A percentile compares a stretch with the other conserved stretches of the same genome.
Evolutionary conservation across 2,888 invertebrate genomes (phyloP).

Genomic region (Eucera pruinosa): DNA sequence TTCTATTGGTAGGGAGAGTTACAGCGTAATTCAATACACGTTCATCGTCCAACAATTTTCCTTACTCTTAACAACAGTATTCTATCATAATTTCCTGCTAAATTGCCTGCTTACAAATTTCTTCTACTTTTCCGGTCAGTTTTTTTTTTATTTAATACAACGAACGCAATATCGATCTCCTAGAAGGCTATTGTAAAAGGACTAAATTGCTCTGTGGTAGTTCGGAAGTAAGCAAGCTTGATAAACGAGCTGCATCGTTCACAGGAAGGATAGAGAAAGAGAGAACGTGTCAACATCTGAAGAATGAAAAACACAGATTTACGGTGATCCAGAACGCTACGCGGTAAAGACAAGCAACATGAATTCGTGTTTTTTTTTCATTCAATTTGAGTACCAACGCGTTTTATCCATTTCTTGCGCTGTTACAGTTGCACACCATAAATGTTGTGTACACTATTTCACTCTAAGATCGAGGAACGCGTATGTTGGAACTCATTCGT

Average conservation of each 20-base stretch:
- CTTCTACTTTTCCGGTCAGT: not conserved
- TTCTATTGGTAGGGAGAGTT: not conserved
- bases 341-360: slow-evolving; percentile 28
- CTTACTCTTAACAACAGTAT: not conserved
- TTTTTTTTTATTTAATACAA: not conserved
- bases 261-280: slow-evolving; percentile 1
- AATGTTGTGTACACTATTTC: too few species aligned
- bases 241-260: slow-evolving; percentile 45
- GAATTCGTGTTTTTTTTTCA: slow-evolving; percentile 17
- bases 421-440: not conserved
- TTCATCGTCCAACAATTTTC: slow-evolving; percentile 10
- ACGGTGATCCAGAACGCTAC: slow-evolving; percentile 12
- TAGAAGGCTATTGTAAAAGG: not conserved
- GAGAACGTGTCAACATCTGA: slow-evolving; percentile 28
- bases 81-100: slow-evolving; percentile 7
- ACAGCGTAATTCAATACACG: not conserved
- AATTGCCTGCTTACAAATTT: slow-evolving; percentile 4
- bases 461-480: too few species aligned
- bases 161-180: slow-evolving; percentile 3
- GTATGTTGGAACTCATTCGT: too few species aligned
- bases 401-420: slow-evolving; percentile 35
- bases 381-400: not conserved
- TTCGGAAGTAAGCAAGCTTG: slow-evolving; percentile 20
- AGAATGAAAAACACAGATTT: slow-evolving; percentile 37
- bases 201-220: slow-evolving; percentile 4